phyloP scores from a whole-genome alignment of 2,888 invertebrate species.

The Steromphala cineraria region DNA sequence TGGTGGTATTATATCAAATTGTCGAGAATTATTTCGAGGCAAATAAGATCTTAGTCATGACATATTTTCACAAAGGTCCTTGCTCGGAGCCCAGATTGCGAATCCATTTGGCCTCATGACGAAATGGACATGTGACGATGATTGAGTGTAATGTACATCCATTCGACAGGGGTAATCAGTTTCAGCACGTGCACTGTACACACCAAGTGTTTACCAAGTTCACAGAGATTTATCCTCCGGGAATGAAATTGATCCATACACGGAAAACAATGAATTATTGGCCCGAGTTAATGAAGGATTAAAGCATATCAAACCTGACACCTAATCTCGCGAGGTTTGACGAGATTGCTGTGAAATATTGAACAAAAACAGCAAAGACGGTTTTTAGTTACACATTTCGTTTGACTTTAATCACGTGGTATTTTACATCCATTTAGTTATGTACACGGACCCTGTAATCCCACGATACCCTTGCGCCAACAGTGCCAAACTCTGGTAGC shows the following conservation, averaged over 20 bases:
- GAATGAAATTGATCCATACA: background rate
- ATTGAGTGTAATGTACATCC: background rate
- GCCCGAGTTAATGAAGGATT: constrained; percentile 12
- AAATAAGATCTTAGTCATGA: too few relatives aligned
- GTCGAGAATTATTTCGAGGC: too few relatives aligned
- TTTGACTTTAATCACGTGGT: constrained; percentile 20
- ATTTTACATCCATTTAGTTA: constrained; percentile 20
- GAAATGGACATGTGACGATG: too few relatives aligned
- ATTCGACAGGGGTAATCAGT: constrained; percentile 4
- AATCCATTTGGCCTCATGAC: too few relatives aligned
- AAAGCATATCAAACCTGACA: constrained; percentile 5
- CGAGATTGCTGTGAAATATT: constrained; percentile 15
- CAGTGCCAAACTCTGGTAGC: too few relatives aligned
- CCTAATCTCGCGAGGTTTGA: constrained; percentile 14
- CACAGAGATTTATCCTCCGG: background rate
- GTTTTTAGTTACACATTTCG: constrained; percentile 17
- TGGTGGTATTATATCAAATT: too few relatives aligned
- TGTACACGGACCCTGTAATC: background rate
- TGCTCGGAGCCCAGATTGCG: too few relatives aligned
- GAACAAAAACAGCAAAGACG: constrained; percentile 18
- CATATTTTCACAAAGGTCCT: too few relatives aligned
- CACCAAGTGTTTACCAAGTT: background rate
- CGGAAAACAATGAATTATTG: constrained; percentile 10
- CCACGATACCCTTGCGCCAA: too few relatives aligned
- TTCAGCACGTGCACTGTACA: constrained; percentile 2